Evolutionary conservation across 2,113 vertebrate species (phyloP).

Genomic region (Chrysochloris asiatica): DNA sequence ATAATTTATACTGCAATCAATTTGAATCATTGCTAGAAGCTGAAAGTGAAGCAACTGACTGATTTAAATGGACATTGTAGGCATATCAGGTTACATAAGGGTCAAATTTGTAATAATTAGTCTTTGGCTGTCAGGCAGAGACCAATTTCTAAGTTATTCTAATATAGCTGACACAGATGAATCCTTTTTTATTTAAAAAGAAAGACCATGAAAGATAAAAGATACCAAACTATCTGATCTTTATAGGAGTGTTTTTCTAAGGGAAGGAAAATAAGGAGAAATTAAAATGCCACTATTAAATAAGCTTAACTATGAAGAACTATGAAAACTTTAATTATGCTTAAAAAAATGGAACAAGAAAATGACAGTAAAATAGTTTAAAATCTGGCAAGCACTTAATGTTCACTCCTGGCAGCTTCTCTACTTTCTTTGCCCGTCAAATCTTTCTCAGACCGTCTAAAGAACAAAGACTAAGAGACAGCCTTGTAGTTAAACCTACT

Average conservation of each 20-base stretch:
- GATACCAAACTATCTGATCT: conserved; percentile 5
- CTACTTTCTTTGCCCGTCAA: not conserved
- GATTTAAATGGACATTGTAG: conserved; percentile 71
- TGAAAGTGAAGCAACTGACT: conserved; percentile 63
- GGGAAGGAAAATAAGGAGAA: conserved; percentile 39
- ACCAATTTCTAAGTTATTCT: conserved; percentile 74
- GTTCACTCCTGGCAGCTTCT: not conserved
- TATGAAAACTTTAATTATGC: conserved; percentile 37
- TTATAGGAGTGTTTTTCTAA: not conserved
- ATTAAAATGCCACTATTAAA: conserved; percentile 25
- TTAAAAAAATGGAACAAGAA: not conserved
- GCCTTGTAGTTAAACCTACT: conserved; percentile 1
- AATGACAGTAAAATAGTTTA: conserved; percentile 9
- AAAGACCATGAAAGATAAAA: conserved; percentile 2
- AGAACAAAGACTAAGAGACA: conserved; percentile 25
- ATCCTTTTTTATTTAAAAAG: conserved; percentile 40
- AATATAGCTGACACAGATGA: conserved; percentile 66
- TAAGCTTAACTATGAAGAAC: conserved; percentile 21
- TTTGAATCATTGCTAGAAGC: conserved; percentile 76
- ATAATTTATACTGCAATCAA: conserved; percentile 75
- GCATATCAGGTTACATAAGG: not conserved
- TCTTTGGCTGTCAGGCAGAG: conserved; percentile 67
- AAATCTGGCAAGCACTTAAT: conserved; percentile 15
- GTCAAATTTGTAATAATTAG: conserved; percentile 70
- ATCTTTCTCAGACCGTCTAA: conserved; percentile 40